Evolutionary conservation across 2,888 invertebrate species (phyloP).

Genomic region (Catocala sponsa): DNA sequence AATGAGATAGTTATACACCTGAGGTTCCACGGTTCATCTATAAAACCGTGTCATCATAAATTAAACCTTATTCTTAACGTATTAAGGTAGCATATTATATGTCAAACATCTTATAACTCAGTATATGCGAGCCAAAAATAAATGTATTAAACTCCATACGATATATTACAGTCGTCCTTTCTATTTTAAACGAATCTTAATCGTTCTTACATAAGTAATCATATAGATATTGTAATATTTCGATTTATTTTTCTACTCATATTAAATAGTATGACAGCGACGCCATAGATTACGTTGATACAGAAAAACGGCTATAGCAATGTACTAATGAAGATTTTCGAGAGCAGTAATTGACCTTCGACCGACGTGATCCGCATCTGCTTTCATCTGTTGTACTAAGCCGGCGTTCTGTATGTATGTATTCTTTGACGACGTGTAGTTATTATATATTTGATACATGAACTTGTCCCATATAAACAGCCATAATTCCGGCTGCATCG

Average conservation of each 20-base stretch:
- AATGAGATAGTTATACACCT: too few species aligned
- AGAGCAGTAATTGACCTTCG: too few species aligned
- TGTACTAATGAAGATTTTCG: too few species aligned
- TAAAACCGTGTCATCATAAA: neutral
- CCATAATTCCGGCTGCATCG: slow-evolving; percentile 7
- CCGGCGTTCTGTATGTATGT: too few species aligned
- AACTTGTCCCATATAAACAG: too few species aligned
- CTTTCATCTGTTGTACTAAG: too few species aligned
- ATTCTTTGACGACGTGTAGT: too few species aligned
- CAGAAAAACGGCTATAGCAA: too few species aligned
- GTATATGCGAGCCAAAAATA: neutral
- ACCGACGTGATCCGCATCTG: too few species aligned
- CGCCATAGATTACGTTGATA: neutral
- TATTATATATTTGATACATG: too few species aligned
- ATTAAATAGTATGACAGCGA: neutral
- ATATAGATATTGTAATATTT: slow-evolving; percentile 12
- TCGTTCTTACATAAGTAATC: slow-evolving; percentile 13
- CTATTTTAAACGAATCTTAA: neutral
- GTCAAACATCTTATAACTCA: too few species aligned
- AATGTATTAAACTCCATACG: neutral
- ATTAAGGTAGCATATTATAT: neutral
- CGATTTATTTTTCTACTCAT: slow-evolving; percentile 14
- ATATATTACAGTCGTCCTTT: neutral
- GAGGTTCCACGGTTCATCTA: too few species aligned
- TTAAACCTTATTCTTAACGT: neutral